A percentile compares a stretch with the other conserved stretches of the same genome.
Conservation (phyloP, 2,113 vertebrate species). For the Raja brachyura region DNA sequence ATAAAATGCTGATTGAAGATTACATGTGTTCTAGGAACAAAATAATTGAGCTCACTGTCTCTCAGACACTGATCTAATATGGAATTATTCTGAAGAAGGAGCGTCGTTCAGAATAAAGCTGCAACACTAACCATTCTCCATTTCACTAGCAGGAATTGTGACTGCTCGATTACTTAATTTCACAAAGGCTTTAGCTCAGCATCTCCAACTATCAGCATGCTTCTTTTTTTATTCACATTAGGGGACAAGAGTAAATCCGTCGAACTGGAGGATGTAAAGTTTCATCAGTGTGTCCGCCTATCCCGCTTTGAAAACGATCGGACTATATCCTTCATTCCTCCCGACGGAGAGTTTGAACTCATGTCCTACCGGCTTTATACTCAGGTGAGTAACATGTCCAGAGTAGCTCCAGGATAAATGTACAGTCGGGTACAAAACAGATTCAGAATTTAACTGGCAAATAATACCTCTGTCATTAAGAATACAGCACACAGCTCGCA, state of each 20-base stretch:
- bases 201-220: not conserved
- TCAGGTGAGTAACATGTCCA: slow-evolving; percentile 51
- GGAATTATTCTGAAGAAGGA: not conserved
- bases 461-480: not conserved
- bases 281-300: slow-evolving; percentile 71
- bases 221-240: slow-evolving; percentile 39
- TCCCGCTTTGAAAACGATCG: slow-evolving; percentile 73
- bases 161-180: not conserved
- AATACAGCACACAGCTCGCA: too few relatives aligned
- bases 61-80: not conserved
- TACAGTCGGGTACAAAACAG: not conserved
- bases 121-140: not conserved
- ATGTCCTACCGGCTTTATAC: slow-evolving; percentile 73
- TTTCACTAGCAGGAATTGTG: not conserved
- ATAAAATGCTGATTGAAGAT: not conserved
- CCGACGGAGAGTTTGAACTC: slow-evolving; percentile 69
- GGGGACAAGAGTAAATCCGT: slow-evolving; percentile 68
- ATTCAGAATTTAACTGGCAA: not conserved
- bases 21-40: not conserved
- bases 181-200: not conserved
- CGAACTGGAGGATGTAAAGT: slow-evolving; percentile 72
- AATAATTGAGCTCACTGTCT: not conserved
- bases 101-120: not conserved
- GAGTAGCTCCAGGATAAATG: not conserved
- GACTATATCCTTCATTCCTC: slow-evolving; percentile 72